Conservation (phyloP, 2,113 vertebrate species). For the Sinocyclocheilus anophthalmus region DNA sequence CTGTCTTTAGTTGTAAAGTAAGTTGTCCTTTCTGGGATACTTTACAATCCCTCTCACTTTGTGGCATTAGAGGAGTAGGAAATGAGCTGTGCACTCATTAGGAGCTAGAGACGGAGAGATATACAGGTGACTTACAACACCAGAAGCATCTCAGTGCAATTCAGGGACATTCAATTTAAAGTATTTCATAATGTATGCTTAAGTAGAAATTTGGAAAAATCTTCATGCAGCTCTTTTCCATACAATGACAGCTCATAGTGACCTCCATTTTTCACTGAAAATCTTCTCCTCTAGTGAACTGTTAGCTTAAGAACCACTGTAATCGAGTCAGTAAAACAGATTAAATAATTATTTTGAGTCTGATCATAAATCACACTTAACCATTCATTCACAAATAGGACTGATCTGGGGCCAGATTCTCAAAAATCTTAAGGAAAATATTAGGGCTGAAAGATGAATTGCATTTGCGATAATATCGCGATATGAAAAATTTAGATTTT, state of each 20-base stretch:
- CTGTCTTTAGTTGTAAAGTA: slow-evolving; percentile 48
- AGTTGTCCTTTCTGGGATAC: slow-evolving; percentile 45
- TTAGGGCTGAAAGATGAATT: too few relatives aligned
- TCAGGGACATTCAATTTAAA: background rate
- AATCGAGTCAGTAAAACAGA: too few relatives aligned
- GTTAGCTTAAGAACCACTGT: too few relatives aligned
- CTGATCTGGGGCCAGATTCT: too few relatives aligned
- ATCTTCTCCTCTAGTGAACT: background rate
- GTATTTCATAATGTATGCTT: background rate
- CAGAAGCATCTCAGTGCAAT: background rate
- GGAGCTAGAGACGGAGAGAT: background rate
- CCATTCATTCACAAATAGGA: too few relatives aligned
- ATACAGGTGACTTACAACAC: background rate
- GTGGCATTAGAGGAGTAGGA: slow-evolving; percentile 31
- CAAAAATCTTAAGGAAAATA: too few relatives aligned
- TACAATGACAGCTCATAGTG: background rate
- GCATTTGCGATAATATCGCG: too few relatives aligned
- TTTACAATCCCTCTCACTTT: slow-evolving; percentile 44
- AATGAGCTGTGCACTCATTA: slow-evolving; percentile 44
- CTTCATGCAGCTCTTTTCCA: background rate
- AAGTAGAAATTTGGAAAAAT: background rate
- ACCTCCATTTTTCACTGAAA: background rate
- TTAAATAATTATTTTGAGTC: too few relatives aligned
- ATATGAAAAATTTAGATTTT: too few relatives aligned
- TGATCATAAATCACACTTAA: too few relatives aligned